Evolutionary conservation across 2,113 vertebrate species (phyloP).

Genomic region (Dipodomys ordii): DNA sequence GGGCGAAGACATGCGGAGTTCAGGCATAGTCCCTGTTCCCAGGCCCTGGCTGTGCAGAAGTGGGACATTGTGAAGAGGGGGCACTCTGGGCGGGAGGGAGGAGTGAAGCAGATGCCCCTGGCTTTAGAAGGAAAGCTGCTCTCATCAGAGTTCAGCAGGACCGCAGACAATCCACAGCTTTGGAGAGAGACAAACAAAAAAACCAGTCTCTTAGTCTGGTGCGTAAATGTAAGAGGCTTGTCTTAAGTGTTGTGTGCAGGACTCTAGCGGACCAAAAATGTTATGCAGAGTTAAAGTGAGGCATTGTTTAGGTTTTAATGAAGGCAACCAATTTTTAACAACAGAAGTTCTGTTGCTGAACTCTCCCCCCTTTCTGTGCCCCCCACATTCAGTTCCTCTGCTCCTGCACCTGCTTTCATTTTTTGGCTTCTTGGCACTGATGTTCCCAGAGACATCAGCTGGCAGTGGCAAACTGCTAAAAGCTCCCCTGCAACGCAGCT

Average conservation of each 20-base stretch:
- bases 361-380: slow-evolving; percentile 22
- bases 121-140: slow-evolving; percentile 84
- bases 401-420: slow-evolving; percentile 89
- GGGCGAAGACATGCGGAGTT: slow-evolving; percentile 66
- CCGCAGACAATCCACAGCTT: slow-evolving; percentile 84
- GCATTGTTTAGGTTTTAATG: slow-evolving; percentile 87
- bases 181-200: slow-evolving; percentile 65
- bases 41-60: slow-evolving; percentile 82
- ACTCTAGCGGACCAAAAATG: slow-evolving; percentile 82
- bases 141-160: slow-evolving; percentile 82
- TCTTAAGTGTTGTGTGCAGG: slow-evolving; percentile 80
- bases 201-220: slow-evolving; percentile 80
- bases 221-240: slow-evolving; percentile 84
- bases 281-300: slow-evolving; percentile 85
- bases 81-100: slow-evolving; percentile 53
- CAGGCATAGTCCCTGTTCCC: slow-evolving; percentile 82
- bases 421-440: slow-evolving; percentile 89
- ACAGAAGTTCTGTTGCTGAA: slow-evolving; percentile 87
- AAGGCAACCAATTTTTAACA: slow-evolving; percentile 87
- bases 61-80: slow-evolving; percentile 76
- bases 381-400: slow-evolving; percentile 84
- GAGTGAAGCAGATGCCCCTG: slow-evolving; percentile 86
- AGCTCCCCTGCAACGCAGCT: slow-evolving; percentile 88
- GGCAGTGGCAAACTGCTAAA: slow-evolving; percentile 88
- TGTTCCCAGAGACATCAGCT: slow-evolving; percentile 89